Base-by-base conservation (phyloP, 2,113 vertebrate genomes). In the Kryptolebias marmoratus region DNA sequence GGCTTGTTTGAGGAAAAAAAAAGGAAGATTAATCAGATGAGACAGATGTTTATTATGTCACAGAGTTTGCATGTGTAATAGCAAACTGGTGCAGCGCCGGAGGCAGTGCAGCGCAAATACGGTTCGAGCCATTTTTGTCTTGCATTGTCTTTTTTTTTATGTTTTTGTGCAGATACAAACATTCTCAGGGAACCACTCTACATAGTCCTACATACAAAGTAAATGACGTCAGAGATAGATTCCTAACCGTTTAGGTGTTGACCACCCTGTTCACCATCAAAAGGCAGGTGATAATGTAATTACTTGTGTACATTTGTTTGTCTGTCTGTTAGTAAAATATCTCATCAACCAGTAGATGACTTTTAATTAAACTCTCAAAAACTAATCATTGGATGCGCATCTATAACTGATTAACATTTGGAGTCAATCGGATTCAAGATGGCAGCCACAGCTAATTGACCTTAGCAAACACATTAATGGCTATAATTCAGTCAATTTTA, bases 1-100 rank as follows among this genome's bases (percentile, higher is more conserved):
- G 66, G 66, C 12, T 73, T 73, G 64, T 79, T 81, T 61, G 6
- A 47, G 58, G 22, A 68, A 62, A 73, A 67, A 22, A 18, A 47
- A 64, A 57, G 87, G 12, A 12, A 5, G 45, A 45, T 27, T 61
- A 61, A 82, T 85, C 65, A 55, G 53, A 36, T 0, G 0, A 74
- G 78, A 80, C 68, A 62, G 57, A 42, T 2, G 28, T 64, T 12
- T n/a, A 83, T 72, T 16, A n/a, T 0, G 64, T 36, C 48, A 22
- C n/a, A 15, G n/a, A 22, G 63, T 52, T 67, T 64, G 45, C 64
- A 56, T 49, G 61, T 13, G 42, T 57, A 16, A 1, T 22, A 13
- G 57, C 58, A 44, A 31, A 56, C 54, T 59, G 58, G 15, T 54
- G 64, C 53, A 52, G 56, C 57, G 59, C 62, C 64, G 1, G 39